Conservation (phyloP, 92 coral and sea anemone genomes). For the Micromussa lordhowensis region DNA sequence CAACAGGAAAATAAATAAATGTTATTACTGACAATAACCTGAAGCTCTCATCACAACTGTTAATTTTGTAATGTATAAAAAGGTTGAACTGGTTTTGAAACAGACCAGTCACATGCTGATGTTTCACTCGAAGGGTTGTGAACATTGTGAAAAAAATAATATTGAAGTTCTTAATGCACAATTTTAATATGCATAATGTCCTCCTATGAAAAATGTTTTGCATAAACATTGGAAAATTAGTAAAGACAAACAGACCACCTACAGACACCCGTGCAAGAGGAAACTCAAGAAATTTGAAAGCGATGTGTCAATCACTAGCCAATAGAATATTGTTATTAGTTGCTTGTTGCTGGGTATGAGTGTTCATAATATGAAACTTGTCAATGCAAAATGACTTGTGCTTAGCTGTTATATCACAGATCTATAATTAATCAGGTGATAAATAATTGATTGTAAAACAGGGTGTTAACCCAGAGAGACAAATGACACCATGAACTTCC, state of each 20-base stretch:
- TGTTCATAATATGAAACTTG: background rate
- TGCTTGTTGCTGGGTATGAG: background rate
- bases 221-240: background rate
- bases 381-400: background rate
- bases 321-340: background rate
- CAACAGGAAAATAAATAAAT: background rate
- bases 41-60: background rate
- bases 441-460: slow-evolving; percentile 25
- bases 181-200: background rate
- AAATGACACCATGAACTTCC: background rate
- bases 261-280: slow-evolving; percentile 10
- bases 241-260: slow-evolving; percentile 31
- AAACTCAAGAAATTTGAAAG: background rate
- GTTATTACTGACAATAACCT: background rate
- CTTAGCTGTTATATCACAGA: background rate
- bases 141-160: background rate
- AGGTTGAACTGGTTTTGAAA: background rate
- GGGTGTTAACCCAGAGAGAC: slow-evolving; percentile 28
- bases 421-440: background rate
- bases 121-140: background rate
- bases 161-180: background rate
- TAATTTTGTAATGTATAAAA: background rate
- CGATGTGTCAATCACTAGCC: slow-evolving; percentile 9
- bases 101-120: background rate
- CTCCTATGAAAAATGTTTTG: background rate